Evolutionary conservation across 2,888 invertebrate species (phyloP), one percentile per base, ranked within the genome.

Genomic region (Elysia crispata): DNA sequence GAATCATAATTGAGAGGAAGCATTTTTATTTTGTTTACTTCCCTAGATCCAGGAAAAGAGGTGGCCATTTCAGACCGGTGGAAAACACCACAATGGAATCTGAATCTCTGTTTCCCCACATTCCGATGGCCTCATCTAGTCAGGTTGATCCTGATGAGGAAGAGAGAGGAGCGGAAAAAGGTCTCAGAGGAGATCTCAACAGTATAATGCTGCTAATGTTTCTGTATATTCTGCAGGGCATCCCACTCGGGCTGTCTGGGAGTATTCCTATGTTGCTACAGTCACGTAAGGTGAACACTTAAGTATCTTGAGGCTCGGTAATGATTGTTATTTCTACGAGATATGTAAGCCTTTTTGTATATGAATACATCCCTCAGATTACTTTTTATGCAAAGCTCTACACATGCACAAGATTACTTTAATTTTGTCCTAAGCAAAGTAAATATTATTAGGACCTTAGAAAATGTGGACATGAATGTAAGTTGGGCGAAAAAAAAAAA

Each of bases 181-280:
- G 84, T 23, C 80, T 90, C n/a, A 81, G 84, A 28, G 89, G 89
- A 25, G 93, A 93, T 85, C 88, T 89, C 77, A 73, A 85, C 5
- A 98, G 97, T 91, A 96, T 98, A 86, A 94, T 95, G 20, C 94
- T 99, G 81, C 93, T 99, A 72, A 94, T 98, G 85, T 97, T 98
- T 91, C 94, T 99, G 5, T 99, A 99, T 91, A 94, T 99, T 64
- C 94, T 99, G 30, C 93, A 93, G 82, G 99, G 99, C 57, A 93
- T 94, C 91, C 99, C 99, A 0, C 93, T 99, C 1, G 99, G 99
- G 0, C 93, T 99, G 41, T 97, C 97, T 64, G 96, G 96, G 28
- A 97, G 98, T 41, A 95, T 99, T 86, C 99, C 99, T 0, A 97
- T 99, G 96, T 94, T 99, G 77, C 93, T 99, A 79, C 97, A 97